Conservation (phyloP, 2,113 vertebrate species). For the Empidonax traillii region DNA sequence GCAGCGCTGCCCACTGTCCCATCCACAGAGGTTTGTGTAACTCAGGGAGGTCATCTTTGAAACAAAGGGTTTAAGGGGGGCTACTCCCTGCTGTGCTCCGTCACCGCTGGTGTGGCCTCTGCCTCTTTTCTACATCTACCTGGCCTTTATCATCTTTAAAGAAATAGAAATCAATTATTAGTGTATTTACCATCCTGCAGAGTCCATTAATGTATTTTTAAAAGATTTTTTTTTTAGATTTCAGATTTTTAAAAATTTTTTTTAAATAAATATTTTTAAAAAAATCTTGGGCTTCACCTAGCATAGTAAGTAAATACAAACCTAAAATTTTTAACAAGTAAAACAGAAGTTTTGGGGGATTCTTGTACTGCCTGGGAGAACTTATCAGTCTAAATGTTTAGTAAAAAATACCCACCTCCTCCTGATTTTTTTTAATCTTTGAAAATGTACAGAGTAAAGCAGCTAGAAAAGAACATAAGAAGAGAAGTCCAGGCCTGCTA, state of each 20-base stretch:
- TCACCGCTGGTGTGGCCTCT: neutral
- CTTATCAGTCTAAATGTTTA: neutral
- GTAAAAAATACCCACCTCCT: neutral
- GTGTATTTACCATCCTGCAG: neutral
- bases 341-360: neutral
- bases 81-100: neutral
- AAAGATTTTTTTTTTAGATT: neutral
- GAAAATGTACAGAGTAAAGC: neutral
- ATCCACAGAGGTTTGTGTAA: neutral
- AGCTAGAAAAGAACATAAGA: neutral
- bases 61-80: neutral
- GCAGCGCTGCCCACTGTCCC: neutral
- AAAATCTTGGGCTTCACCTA: neutral
- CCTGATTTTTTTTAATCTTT: neutral
- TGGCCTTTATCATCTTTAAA: neutral
- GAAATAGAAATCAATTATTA: neutral
- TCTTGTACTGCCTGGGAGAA: neutral
- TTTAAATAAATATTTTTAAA: neutral
- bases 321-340: neutral
- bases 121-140: neutral
- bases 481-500: neutral
- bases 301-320: neutral
- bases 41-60: neutral
- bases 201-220: neutral
- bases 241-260: neutral